Conservation (phyloP, 2,888 invertebrate genomes). For the Strigamia crassipes region DNA sequence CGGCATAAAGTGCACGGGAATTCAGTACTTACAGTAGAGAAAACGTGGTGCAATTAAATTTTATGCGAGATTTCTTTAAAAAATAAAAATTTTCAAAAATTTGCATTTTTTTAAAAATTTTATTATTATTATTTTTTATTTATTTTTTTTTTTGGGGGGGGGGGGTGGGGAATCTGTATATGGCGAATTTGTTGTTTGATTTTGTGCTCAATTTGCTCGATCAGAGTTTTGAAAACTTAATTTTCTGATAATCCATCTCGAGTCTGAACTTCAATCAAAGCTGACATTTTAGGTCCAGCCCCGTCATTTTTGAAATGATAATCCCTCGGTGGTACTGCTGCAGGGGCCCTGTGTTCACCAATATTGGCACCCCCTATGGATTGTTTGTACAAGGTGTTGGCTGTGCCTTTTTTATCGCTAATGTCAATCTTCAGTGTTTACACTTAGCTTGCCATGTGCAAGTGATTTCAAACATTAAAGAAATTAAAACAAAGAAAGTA, state of each 20-base stretch:
- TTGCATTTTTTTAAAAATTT: too few species aligned
- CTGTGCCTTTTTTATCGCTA: neutral
- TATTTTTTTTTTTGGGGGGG: too few species aligned
- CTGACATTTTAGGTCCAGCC: neutral
- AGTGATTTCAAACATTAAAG: too few species aligned
- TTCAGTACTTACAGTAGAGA: neutral
- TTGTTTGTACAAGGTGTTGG: constrained; percentile 14
- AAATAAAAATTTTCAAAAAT: too few species aligned
- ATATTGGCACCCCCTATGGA: neutral
- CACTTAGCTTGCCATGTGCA: neutral
- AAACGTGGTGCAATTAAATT: neutral
- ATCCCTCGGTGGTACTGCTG: neutral
- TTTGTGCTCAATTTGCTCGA: neutral
- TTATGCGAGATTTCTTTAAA: neutral
- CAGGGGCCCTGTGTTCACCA: neutral
- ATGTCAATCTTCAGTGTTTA: constrained; percentile 1
- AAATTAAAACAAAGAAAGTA: too few species aligned
- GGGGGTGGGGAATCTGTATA: too few species aligned
- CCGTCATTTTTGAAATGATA: constrained; percentile 18
- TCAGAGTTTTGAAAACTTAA: constrained; percentile 5
- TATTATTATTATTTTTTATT: too few species aligned
- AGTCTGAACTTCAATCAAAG: neutral
- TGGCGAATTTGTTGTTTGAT: too few species aligned
- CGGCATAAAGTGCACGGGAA: neutral
- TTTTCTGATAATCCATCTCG: neutral